Percentiles rank a stretch among this genome's conserved stretches.
These are phyloP conservation scores for Decapterus maruadsi DNA, from an alignment of 2,797 vertebrate species.

Conservation along the genomic window DNA sequence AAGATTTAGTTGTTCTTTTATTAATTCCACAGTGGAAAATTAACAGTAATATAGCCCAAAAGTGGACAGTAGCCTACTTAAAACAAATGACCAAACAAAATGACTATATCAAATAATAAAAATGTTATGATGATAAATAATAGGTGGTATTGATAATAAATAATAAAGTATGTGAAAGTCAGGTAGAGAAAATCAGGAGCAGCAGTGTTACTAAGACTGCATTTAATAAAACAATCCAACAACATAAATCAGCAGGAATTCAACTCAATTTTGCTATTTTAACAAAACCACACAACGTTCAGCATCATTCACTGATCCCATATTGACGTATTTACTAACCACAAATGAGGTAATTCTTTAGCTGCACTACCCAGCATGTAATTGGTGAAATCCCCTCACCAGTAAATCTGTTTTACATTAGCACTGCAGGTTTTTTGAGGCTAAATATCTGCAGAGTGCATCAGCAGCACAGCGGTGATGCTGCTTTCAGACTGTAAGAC, in stretches of 20 bases:
- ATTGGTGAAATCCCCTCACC: neutral
- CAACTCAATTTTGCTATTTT: neutral
- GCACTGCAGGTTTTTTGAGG: conserved; percentile 15
- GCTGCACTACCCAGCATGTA: conserved; percentile 4
- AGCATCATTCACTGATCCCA: neutral
- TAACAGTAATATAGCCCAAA: too few species aligned
- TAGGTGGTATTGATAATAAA: too few species aligned
- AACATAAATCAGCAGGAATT: neutral
- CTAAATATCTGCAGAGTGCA: neutral
- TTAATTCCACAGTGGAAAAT: too few species aligned
- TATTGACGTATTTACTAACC: neutral
- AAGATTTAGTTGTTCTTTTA: too few species aligned
- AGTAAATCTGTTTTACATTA: neutral
- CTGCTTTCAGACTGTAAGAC: neutral
- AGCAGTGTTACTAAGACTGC: too few species aligned
- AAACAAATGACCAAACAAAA: too few species aligned
- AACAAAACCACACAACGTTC: neutral
- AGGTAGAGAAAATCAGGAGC: too few species aligned
- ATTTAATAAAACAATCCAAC: neutral
- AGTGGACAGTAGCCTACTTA: too few species aligned
- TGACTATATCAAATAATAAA: too few species aligned
- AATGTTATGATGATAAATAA: too few species aligned
- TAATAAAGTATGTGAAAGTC: too few species aligned
- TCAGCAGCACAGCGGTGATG: neutral
- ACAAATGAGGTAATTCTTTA: neutral